These are phyloP conservation scores for Octodon degus DNA, from an alignment of 2,113 vertebrate species.

Conservation along the genomic window DNA sequence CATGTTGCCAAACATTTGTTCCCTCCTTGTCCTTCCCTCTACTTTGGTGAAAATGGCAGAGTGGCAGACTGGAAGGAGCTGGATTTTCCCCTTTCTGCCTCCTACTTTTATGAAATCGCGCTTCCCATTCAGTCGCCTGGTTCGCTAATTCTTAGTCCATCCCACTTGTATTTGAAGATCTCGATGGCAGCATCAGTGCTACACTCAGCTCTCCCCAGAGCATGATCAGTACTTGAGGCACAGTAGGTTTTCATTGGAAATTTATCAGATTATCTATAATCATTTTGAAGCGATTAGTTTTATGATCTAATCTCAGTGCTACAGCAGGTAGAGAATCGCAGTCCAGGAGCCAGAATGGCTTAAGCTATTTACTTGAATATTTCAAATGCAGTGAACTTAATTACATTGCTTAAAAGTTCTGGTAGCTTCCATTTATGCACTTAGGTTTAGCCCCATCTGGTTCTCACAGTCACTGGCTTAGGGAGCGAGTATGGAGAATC, in stretches of 20 bases:
- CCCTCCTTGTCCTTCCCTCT: neutral
- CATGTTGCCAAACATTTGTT: neutral
- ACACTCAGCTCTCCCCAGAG: neutral
- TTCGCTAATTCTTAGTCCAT: neutral
- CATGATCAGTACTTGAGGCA: neutral
- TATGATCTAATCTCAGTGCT: neutral
- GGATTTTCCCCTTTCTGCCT: neutral
- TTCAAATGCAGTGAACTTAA: neutral
- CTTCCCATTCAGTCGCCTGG: neutral
- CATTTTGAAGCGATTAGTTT: neutral
- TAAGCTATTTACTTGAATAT: neutral
- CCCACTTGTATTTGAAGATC: neutral
- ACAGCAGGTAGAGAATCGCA: neutral
- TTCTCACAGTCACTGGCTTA: neutral
- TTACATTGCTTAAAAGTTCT: neutral
- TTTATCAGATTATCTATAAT: neutral
- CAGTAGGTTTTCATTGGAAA: neutral
- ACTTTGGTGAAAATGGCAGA: neutral
- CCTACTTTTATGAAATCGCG: neutral
- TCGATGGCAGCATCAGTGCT: neutral
- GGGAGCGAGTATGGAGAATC: neutral
- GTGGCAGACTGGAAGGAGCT: neutral
- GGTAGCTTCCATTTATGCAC: constrained; percentile 29
- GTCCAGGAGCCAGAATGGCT: neutral
- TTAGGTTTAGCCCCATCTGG: neutral